Evolutionary conservation across 2,888 invertebrate genomes (phyloP).

Genomic region (Proisotoma minuta): DNA sequence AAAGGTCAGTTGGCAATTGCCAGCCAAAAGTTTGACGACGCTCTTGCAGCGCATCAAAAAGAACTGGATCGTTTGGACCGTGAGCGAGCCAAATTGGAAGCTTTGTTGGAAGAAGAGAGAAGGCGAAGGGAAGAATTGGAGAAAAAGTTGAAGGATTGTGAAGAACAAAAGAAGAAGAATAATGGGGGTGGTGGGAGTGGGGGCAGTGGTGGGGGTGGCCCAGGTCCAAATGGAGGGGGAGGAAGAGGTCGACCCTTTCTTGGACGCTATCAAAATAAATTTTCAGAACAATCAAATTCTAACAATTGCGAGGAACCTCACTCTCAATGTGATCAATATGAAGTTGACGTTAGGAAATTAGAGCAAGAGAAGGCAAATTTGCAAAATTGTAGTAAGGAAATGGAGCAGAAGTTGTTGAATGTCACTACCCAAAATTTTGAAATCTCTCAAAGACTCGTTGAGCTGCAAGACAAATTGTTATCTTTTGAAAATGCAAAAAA

Average conservation of each 20-base stretch:
- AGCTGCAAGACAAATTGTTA: not conserved
- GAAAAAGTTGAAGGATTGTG: slow-evolving; percentile 14
- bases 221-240: not conserved
- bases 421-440: too few species aligned
- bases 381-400: too few species aligned
- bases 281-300: not conserved
- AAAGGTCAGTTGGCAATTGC: slow-evolving; percentile 27
- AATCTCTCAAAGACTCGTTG: too few species aligned
- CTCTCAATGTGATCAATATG: not conserved
- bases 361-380: too few species aligned
- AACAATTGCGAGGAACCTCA: not conserved
- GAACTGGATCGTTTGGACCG: slow-evolving; percentile 37
- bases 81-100: slow-evolving; percentile 26
- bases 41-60: slow-evolving; percentile 34
- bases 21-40: slow-evolving; percentile 35
- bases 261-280: not conserved
- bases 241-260: not conserved
- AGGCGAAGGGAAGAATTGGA: slow-evolving; percentile 22
- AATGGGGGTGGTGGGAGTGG: slow-evolving; percentile 7
- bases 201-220: not conserved
- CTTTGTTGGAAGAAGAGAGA: slow-evolving; percentile 27
- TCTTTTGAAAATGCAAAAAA: not conserved
- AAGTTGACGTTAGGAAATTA: not conserved
- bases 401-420: too few species aligned
- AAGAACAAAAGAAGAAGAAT: slow-evolving; percentile 12